These are phyloP conservation scores for Orientallactaga bullata DNA, from an alignment of 2,113 vertebrate species.

Conservation along the genomic window DNA sequence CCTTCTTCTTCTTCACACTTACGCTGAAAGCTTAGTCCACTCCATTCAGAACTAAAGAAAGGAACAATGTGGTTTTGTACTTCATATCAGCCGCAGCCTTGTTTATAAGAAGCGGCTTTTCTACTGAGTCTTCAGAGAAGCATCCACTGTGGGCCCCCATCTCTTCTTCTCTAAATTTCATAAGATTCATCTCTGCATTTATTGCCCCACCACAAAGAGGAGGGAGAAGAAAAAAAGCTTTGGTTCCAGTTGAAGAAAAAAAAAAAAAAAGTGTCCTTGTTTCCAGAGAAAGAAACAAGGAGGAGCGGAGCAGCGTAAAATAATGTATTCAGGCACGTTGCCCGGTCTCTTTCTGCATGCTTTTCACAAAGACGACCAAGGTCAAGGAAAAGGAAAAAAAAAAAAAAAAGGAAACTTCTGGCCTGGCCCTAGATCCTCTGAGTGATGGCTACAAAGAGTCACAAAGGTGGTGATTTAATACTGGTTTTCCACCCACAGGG, in stretches of 20 bases:
- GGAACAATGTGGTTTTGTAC: constrained; percentile 73
- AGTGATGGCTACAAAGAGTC: constrained; percentile 59
- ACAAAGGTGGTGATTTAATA: constrained; percentile 58
- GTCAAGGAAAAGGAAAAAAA: constrained; percentile 46
- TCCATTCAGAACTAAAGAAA: constrained; percentile 79
- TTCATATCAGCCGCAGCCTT: constrained; percentile 74
- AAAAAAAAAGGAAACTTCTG: constrained; percentile 51
- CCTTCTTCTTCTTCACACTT: constrained; percentile 81
- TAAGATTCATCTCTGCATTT: constrained; percentile 76
- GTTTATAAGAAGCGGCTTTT: constrained; percentile 63
- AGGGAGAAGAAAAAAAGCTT: constrained; percentile 16
- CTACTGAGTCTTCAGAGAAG: constrained; percentile 53
- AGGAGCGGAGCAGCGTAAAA: constrained; percentile 56
- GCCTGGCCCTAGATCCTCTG: constrained; percentile 43
- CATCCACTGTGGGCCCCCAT: constrained; percentile 35
- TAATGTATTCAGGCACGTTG: constrained; percentile 71
- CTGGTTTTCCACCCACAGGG: constrained; percentile 25
- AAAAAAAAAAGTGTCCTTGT: constrained; percentile 34
- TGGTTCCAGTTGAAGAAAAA: not conserved
- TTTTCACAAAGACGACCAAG: constrained; percentile 69
- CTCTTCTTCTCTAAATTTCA: constrained; percentile 70
- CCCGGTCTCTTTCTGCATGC: constrained; percentile 62
- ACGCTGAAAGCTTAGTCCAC: constrained; percentile 81
- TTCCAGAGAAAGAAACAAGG: constrained; percentile 59
- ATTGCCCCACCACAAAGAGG: constrained; percentile 55